Evolutionary conservation across 30 jellyfish, hydroid and myxozoan species (phyloP).

Genomic region (Phacellophora camtschatica): DNA sequence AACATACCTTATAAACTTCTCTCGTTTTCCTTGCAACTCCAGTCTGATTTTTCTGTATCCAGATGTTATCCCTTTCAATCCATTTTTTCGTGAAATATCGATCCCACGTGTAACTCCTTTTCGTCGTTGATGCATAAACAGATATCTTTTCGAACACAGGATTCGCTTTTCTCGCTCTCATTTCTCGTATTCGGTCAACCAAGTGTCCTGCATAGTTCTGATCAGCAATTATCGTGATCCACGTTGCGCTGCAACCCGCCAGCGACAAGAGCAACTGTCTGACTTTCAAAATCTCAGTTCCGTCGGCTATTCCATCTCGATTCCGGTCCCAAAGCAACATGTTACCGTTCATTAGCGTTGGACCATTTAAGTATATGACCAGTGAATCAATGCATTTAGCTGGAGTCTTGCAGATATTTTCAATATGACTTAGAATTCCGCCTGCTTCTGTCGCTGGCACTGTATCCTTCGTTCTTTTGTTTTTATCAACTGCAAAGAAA

Average conservation of each 20-base stretch:
- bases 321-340: slow-evolving; percentile 90
- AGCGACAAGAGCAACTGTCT: slow-evolving; percentile 66
- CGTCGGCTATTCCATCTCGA: slow-evolving; percentile 88
- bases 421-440: slow-evolving; percentile 68
- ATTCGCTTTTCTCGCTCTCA: slow-evolving; percentile 25
- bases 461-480: slow-evolving; percentile 80
- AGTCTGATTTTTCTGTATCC: slow-evolving; percentile 55
- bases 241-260: slow-evolving; percentile 79
- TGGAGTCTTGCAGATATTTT: slow-evolving; percentile 62
- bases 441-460: slow-evolving; percentile 94
- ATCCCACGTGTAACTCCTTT: slow-evolving; percentile 80
- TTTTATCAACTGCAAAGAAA: slow-evolving; percentile 73
- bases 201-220: slow-evolving; percentile 97
- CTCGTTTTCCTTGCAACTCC: slow-evolving; percentile 67
- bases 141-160: slow-evolving; percentile 53
- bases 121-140: slow-evolving; percentile 79
- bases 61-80: slow-evolving; percentile 67
- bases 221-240: slow-evolving; percentile 86
- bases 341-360: slow-evolving; percentile 90
- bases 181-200: slow-evolving; percentile 60
- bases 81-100: slow-evolving; percentile 82
- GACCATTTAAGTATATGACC: slow-evolving; percentile 88
- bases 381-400: slow-evolving; percentile 80
- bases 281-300: slow-evolving; percentile 76
- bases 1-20: slow-evolving; percentile 66